Conservation (phyloP, 2,888 invertebrate species). For the Mythimna impura region DNA sequence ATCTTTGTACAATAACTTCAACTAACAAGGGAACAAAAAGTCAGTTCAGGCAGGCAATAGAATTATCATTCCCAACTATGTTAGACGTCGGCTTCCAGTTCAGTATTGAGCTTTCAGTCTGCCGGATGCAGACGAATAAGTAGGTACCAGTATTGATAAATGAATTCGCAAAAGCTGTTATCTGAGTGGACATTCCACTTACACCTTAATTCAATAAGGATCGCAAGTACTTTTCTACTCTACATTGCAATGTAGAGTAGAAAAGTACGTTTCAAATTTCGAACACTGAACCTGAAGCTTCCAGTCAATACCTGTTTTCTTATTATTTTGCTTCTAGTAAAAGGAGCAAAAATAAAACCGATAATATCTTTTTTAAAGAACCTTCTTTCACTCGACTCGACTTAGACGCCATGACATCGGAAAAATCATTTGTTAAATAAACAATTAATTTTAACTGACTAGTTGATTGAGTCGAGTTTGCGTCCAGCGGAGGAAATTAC, state of each 20-base stretch:
- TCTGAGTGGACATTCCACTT: background rate
- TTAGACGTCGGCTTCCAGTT: background rate
- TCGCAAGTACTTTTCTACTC: too few species aligned
- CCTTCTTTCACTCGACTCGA: too few species aligned
- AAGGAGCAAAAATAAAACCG: background rate
- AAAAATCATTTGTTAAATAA: background rate
- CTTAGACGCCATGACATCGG: background rate
- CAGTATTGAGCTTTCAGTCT: background rate
- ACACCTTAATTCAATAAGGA: background rate
- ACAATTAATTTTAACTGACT: background rate
- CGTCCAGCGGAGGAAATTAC: background rate
- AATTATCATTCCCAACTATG: background rate
- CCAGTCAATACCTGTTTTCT: background rate
- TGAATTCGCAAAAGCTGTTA: background rate
- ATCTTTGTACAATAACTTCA: constrained; percentile 61
- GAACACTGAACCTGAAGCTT: background rate
- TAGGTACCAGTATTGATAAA: background rate
- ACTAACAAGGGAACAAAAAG: constrained; percentile 42
- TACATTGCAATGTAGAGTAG: background rate
- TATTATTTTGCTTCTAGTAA: background rate
- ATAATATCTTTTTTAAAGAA: too few species aligned
- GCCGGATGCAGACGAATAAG: background rate
- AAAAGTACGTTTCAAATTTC: background rate
- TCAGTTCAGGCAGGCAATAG: constrained; percentile 10
- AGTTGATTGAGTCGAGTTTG: background rate